Conservation (phyloP, 1,140 invertebrate species). For the Microplitis mediator region DNA sequence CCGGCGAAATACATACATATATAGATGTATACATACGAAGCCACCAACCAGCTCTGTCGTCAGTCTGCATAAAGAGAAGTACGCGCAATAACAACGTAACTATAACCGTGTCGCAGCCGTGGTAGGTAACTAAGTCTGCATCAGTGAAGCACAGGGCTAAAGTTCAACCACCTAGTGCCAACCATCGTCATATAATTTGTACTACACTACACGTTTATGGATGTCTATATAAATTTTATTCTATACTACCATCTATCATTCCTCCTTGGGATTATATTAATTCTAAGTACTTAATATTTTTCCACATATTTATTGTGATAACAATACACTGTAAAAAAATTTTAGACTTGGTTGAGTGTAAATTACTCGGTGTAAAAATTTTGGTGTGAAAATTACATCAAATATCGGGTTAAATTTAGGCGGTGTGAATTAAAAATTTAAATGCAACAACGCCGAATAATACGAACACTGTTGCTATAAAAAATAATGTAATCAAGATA, state of each 20-base stretch:
- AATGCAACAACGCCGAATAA: too few relatives aligned
- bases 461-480: too few relatives aligned
- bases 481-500: too few relatives aligned
- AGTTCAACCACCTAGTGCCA: conserved; percentile 7
- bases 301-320: too few relatives aligned
- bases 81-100: conserved; percentile 25
- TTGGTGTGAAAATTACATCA: too few relatives aligned
- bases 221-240: background rate
- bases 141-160: conserved; percentile 16
- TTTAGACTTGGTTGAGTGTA: too few relatives aligned
- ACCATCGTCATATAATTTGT: background rate
- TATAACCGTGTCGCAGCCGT: conserved; percentile 18
- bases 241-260: background rate
- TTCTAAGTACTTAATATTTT: too few relatives aligned
- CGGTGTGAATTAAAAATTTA: too few relatives aligned
- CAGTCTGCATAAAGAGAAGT: conserved; percentile 26
- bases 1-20: too few relatives aligned
- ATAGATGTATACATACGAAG: background rate
- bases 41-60: conserved; percentile 15
- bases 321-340: too few relatives aligned
- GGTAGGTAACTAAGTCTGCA: conserved; percentile 26
- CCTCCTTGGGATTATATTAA: background rate
- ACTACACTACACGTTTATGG: background rate
- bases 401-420: too few relatives aligned
- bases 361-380: too few relatives aligned